Conservation (phyloP, 2,888 invertebrate species). For the Tachystola acroxantha region DNA sequence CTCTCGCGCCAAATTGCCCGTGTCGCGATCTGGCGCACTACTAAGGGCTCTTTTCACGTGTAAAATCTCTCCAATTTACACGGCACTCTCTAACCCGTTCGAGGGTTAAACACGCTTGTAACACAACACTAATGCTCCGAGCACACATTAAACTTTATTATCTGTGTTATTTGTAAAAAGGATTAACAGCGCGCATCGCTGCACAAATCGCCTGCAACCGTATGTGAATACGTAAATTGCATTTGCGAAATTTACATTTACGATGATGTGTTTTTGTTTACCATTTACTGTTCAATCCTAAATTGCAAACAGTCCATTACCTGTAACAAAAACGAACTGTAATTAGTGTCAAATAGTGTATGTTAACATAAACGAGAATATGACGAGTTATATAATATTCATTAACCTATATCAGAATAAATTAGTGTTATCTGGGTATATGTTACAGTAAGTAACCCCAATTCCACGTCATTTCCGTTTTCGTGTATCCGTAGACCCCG, state of each 20-base stretch:
- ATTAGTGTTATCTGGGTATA: constrained; percentile 2
- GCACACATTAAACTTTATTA: constrained; percentile 33
- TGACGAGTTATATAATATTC: neutral
- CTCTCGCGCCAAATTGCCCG: constrained; percentile 69
- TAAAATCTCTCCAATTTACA: constrained; percentile 66
- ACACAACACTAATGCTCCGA: constrained; percentile 36
- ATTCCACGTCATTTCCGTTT: constrained; percentile 58
- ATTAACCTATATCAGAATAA: constrained; percentile 1
- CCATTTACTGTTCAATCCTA: constrained; percentile 22
- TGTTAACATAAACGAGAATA: constrained; percentile 18
- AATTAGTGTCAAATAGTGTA: constrained; percentile 31
- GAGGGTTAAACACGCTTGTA: constrained; percentile 35
- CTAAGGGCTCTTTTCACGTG: constrained; percentile 61
- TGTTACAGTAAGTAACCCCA: constrained; percentile 28
- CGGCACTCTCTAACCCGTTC: constrained; percentile 36
- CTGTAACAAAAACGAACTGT: constrained; percentile 58
- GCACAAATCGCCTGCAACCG: constrained; percentile 20
- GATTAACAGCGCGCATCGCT: constrained; percentile 31
- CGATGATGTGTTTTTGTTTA: constrained; percentile 27
- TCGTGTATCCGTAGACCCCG: constrained; percentile 44
- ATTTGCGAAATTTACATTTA: neutral
- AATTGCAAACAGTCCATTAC: constrained; percentile 43
- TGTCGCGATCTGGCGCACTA: constrained; percentile 63
- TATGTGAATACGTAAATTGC: neutral
- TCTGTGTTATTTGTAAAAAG: constrained; percentile 33